Evolutionary conservation across 2,797 vertebrate genomes (phyloP), one percentile per base, ranked within the genome.

Genomic region (Diplodus sargus): DNA sequence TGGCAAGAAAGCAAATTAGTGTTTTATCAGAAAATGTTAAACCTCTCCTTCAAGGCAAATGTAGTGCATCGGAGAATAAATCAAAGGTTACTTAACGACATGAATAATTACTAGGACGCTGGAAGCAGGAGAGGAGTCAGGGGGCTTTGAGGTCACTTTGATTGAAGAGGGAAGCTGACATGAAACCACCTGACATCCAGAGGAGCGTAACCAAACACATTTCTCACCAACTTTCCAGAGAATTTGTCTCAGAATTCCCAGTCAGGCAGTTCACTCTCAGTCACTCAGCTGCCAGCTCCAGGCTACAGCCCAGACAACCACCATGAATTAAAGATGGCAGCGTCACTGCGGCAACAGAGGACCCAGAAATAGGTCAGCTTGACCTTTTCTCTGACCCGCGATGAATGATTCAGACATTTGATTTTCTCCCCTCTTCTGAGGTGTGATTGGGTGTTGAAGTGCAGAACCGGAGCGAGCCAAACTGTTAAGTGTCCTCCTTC

Each of bases 241-340:
- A 73, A 80, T 76, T 78, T 75, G 63, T 81, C 70, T 61, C 79
- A 68, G 63, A 86, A 86, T 86, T 89, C 86, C 74, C 82, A 58
- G 71, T 58, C 76, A 85, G 77, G 53, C 83, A 39, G 90, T 89
- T 91, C 30, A 59, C 71, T 90, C 90, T 87, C 82, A 76, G 76
- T 89, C 89, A 89, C 78, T 85, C 87, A 89, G 83, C 85, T 77
- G 86, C 85, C 89, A 78, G 88, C 90, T 89, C 39, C 66, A 71
- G 87, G 91, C 86, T 69, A 88, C 91, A 88, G 76, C 78, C 81
- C 79, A 78, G 87, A 89, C 90, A 86, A 57, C 78, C 23, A 66
- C 89, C 82, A 94, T 93, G 90, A 93, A 94, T 94, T 91, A 92
- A 93, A 93, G 87, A 94, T 92, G 90, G 86, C 85, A 85, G 76